Evolutionary conservation across 2,888 invertebrate species (phyloP), one percentile per base, ranked within the genome.

Genomic region (Altica lythri): DNA sequence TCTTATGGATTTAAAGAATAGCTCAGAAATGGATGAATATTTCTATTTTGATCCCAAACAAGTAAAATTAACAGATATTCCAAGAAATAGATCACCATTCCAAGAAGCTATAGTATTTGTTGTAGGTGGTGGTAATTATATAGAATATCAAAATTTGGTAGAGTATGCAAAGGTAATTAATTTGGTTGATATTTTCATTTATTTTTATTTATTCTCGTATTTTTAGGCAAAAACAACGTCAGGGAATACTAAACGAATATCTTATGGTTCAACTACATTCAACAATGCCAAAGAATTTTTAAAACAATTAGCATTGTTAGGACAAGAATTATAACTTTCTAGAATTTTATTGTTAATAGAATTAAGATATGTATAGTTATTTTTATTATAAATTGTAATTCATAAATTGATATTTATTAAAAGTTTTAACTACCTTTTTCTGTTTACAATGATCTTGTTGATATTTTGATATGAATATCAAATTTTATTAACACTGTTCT

Each of bases 121-220:
- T 50, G 91, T 95, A 34, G 94, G 95, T 34, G 94, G 94, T 55
- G 94, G 99, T 42, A 98, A 97, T 81, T 99, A 99, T 73, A 97
- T 98, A 71, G 99, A 99, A 78, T 99, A 99, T 77, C 98, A 98
- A 77, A 99, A 99, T 82, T 83, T 99, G 55, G 86, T 92, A 46
- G 98, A 98, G 74, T 95, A 95, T 72, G 90, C 91, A 25, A 95
- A 92, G 83, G 88, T 88, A 73, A n/a, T n/a, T n/a, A n/a, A n/a
- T n/a, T n/a, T n/a, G n/a, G n/a, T n/a, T 45, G n/a, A n/a, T n/a
- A 18, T 14, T 29, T 22, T 12, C 4, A 6, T 46, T 8, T 17
- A 37, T 42, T 37, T 19, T 34, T 38, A 42, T 13, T 14, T 17
- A n/a, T 22, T 47, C 19, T 32, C 19, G 3, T 40, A 13, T 47